phyloP scores from a whole-genome alignment of 2,888 invertebrate genomes.

The Caenorhabditis wallacei region DNA sequence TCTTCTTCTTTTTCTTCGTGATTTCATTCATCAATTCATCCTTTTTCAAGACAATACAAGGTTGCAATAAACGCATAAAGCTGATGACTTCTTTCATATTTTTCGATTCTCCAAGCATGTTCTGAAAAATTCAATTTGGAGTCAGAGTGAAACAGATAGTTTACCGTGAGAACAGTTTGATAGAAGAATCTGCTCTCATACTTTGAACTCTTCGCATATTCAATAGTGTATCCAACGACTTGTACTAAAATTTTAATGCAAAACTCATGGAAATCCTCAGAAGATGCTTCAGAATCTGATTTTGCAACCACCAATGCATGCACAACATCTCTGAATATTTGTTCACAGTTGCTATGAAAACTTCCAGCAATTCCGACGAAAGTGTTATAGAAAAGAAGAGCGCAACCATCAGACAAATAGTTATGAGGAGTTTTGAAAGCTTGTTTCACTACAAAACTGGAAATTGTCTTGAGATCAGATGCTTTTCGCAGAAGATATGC shows the following conservation, averaged over 20 bases:
- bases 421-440: slow-evolving; percentile 67
- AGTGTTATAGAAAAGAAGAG: slow-evolving; percentile 92
- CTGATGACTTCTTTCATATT: slow-evolving; percentile 44
- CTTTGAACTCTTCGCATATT: slow-evolving; percentile 59
- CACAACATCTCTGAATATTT: slow-evolving; percentile 55
- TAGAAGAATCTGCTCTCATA: slow-evolving; percentile 45
- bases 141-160: not conserved
- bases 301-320: slow-evolving; percentile 27
- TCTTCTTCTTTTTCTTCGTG: slow-evolving; percentile 59
- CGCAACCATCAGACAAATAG: slow-evolving; percentile 87
- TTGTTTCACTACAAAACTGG: slow-evolving; percentile 66
- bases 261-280: slow-evolving; percentile 47
- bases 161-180: slow-evolving; percentile 59
- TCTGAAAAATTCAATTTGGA: slow-evolving; percentile 22
- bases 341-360: slow-evolving; percentile 88
- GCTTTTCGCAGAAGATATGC: slow-evolving; percentile 91
- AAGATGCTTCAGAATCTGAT: slow-evolving; percentile 18
- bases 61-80: slow-evolving; percentile 55
- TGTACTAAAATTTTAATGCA: slow-evolving; percentile 62
- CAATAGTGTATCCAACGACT: slow-evolving; percentile 66
- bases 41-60: slow-evolving; percentile 45
- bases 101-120: slow-evolving; percentile 57
- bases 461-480: slow-evolving; percentile 67
- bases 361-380: slow-evolving; percentile 90
- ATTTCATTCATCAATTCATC: slow-evolving; percentile 61